Percentiles rank a stretch among this genome's conserved stretches.
Evolutionary conservation across 2,113 vertebrate genomes (phyloP).

Genomic region (Trochalopteron elliotii): DNA sequence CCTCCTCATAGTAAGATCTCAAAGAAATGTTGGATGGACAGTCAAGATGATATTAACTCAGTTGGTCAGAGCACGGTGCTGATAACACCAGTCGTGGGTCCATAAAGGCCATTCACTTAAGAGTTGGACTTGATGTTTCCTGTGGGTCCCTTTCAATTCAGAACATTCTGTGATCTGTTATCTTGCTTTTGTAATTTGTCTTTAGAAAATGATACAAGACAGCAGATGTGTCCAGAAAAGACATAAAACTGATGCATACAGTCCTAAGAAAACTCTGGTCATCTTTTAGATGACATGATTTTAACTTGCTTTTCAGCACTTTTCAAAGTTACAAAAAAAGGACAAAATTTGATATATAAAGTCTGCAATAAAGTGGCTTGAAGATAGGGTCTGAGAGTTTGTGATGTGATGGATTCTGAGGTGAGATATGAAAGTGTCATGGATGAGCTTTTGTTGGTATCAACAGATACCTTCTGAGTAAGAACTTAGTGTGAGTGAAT

Average conservation of each 20-base stretch:
- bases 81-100: rapidly evolving
- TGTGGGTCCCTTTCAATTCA: not conserved
- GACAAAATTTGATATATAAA: not conserved
- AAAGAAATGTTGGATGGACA: not conserved
- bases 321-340: not conserved
- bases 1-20: not conserved
- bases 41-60: not conserved
- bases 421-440: not conserved
- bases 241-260: not conserved
- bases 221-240: not conserved
- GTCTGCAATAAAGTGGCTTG: not conserved
- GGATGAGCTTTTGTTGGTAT: not conserved
- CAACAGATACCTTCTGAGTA: not conserved
- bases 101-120: rapidly evolving
- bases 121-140: not conserved
- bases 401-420: not conserved
- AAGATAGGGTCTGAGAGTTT: not conserved
- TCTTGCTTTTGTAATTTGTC: not conserved
- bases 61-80: not conserved
- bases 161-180: not conserved
- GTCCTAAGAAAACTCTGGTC: not conserved
- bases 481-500: not conserved
- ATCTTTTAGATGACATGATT: not conserved
- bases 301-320: not conserved
- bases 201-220: not conserved